A percentile compares a stretch with the other conserved stretches of the same genome.
phyloP scores from a whole-genome alignment of 1,140 invertebrate genomes.

The Tetragnatha versicolor region DNA sequence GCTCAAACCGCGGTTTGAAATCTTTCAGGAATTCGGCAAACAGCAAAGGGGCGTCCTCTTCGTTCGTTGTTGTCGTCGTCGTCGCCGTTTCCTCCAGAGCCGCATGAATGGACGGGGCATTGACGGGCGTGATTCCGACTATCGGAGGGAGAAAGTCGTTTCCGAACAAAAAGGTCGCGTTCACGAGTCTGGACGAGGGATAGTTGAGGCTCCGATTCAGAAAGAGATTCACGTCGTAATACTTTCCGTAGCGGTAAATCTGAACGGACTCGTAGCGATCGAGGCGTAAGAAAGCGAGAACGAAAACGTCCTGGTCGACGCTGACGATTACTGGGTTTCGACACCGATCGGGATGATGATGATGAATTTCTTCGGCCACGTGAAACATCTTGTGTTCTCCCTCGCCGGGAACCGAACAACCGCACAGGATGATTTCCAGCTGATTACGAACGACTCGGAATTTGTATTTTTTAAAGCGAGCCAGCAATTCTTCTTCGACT shows the following conservation, averaged over 20 bases:
- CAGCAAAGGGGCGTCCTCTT: not conserved
- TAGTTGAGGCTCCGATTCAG: not conserved
- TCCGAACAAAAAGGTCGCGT: not conserved
- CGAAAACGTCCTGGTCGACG: constrained; percentile 16
- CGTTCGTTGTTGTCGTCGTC: too few species aligned
- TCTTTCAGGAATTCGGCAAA: not conserved
- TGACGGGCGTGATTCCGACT: not conserved
- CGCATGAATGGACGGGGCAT: not conserved
- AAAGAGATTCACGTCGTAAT: not conserved
- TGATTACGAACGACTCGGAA: not conserved
- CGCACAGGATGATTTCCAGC: not conserved
- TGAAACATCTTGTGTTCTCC: constrained; percentile 27
- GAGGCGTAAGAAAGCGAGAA: not conserved
- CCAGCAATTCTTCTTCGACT: not conserved
- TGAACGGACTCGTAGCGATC: not conserved
- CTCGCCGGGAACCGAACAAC: constrained; percentile 7
- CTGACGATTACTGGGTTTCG: not conserved
- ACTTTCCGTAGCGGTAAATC: not conserved
- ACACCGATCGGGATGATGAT: not conserved
- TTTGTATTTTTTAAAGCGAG: not conserved
- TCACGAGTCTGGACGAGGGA: not conserved
- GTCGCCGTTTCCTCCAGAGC: not conserved
- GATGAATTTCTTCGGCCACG: not conserved
- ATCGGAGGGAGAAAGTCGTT: constrained; percentile 3
- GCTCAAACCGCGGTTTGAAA: not conserved